phyloP scores from a whole-genome alignment of 2,797 vertebrate species.

The Neostethus bicornis region DNA sequence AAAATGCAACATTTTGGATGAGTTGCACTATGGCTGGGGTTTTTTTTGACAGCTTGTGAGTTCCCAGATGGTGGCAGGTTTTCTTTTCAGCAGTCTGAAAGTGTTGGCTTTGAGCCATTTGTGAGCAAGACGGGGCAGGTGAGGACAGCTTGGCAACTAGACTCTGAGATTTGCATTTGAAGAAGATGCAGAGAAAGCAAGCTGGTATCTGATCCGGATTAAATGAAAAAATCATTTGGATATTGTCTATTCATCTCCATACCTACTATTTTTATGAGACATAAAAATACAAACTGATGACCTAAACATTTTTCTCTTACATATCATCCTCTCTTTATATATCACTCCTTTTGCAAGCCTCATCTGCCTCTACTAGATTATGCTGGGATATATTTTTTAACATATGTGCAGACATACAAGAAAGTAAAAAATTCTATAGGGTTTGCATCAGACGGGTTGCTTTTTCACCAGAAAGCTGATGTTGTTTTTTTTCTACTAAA shows the following conservation, averaged over 20 bases:
- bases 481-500: slow-evolving; percentile 8
- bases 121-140: slow-evolving; percentile 64
- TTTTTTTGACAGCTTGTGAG: slow-evolving; percentile 45
- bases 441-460: too few relatives aligned
- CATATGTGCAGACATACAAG: too few relatives aligned
- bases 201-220: slow-evolving; percentile 43
- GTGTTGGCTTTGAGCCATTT: slow-evolving; percentile 52
- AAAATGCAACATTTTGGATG: slow-evolving; percentile 29
- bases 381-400: too few relatives aligned
- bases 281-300: neutral
- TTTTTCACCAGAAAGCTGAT: too few relatives aligned
- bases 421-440: too few relatives aligned
- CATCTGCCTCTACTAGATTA: neutral
- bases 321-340: neutral
- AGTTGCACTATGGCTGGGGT: slow-evolving; percentile 22
- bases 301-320: too few relatives aligned
- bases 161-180: slow-evolving; percentile 30
- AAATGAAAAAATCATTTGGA: slow-evolving; percentile 31
- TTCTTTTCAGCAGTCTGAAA: slow-evolving; percentile 62
- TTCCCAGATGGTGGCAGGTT: slow-evolving; percentile 60
- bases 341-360: too few relatives aligned
- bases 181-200: slow-evolving; percentile 44
- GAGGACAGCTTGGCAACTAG: slow-evolving; percentile 67
- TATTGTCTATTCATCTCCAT: slow-evolving; percentile 14
- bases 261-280: neutral